A percentile compares a stretch with the other conserved stretches of the same genome.
Conservation (phyloP, 2,113 vertebrate genomes). For the Deroptyus accipitrinus region DNA sequence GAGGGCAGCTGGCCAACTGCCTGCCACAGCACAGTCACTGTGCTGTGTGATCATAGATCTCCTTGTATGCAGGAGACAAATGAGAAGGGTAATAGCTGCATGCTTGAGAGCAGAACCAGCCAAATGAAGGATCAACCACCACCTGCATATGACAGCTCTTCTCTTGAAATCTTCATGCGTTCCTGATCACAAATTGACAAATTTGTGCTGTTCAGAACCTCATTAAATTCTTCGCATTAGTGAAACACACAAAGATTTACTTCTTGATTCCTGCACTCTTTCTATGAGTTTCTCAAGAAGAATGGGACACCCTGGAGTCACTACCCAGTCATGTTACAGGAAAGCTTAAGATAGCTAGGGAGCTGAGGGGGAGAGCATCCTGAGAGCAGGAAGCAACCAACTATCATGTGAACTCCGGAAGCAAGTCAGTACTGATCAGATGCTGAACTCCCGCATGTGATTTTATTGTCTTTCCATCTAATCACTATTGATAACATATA, state of each 20-base stretch:
- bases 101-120: neutral
- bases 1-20: conserved; percentile 17
- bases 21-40: conserved; percentile 17
- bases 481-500: neutral
- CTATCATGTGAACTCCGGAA: neutral
- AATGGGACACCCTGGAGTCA: neutral
- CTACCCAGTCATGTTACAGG: neutral
- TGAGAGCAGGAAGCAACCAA: neutral
- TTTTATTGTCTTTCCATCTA: neutral
- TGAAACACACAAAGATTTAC: neutral
- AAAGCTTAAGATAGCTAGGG: neutral
- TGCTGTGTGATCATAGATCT: neutral
- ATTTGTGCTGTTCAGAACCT: neutral
- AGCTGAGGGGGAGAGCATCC: neutral
- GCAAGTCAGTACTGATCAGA: neutral
- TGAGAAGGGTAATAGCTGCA: conserved; percentile 2
- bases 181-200: neutral
- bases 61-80: neutral
- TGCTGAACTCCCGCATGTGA: neutral
- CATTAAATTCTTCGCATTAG: neutral
- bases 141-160: neutral
- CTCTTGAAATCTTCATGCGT: neutral
- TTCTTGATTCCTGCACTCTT: neutral
- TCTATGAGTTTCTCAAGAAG: neutral
- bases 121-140: neutral